Base-by-base conservation (phyloP, 2,888 invertebrate genomes). In the Apeira syringaria region DNA sequence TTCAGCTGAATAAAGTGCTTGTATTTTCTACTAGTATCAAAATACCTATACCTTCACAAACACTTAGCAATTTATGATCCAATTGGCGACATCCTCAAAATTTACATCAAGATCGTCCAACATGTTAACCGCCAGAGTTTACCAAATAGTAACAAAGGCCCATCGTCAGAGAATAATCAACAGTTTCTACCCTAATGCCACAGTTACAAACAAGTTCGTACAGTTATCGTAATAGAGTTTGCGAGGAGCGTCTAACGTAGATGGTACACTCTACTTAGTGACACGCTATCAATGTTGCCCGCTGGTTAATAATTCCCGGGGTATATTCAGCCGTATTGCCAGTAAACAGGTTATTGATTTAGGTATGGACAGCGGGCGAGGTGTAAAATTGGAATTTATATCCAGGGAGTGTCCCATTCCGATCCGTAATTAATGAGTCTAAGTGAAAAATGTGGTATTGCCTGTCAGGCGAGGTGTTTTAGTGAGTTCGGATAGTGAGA, bases 291-390 rank as follows among this genome's bases (percentile, higher is more conserved):
- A 20, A 1, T 20, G 7, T 20, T 6, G 20, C 2, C 32, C 32
- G 31, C 40, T 46, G 43, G 50, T 56, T 56, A 63, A 61, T 61
- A 61, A 60, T 61, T 60, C 63, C 41, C 37, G 27, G 31, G 35
- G 38, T 50, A 46, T 45, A 53, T 56, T 53, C 47, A 29, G 44
- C 30, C 18, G 35, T 35, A 33, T 28, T 32, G 35, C 41, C 47
- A 31, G 41, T 54, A 55, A 53, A 52, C 57, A 58, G 59, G 52
- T 61, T 64, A 64, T 61, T 64, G 61, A 64, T 64, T 64, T 54
- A 61, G 56, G 52, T 53, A 38, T 33, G 29, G 41, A 48, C 50
- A 40, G 41, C 46, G 48, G 44, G 38, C 46, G 36, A 37, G 49
- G 36, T 34, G 34, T 41, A 34, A 50, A 56, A 53, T 54, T 53